phyloP scores from a whole-genome alignment of 1,140 invertebrate genomes.

The Branchinecta lynchi region DNA sequence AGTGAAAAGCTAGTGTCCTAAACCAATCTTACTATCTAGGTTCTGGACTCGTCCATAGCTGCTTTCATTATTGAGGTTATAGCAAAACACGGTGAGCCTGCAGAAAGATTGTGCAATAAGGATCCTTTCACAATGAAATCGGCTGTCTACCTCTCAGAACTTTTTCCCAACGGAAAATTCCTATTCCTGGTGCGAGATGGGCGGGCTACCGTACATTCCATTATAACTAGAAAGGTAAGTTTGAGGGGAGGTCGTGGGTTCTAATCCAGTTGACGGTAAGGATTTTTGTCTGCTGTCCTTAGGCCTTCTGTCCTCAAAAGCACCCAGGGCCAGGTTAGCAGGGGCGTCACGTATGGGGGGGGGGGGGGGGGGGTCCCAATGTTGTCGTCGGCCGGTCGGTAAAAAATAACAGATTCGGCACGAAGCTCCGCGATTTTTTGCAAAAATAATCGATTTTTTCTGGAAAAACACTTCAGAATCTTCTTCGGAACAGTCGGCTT shows the following conservation, averaged over 20 bases:
- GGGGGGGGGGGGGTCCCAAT: too few relatives aligned
- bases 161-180: constrained; percentile 71
- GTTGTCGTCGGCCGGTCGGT: too few relatives aligned
- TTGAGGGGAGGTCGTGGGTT: neutral
- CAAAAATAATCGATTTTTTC: too few relatives aligned
- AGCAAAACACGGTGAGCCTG: constrained; percentile 83
- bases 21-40: constrained; percentile 31
- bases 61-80: constrained; percentile 94
- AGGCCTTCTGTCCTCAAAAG: neutral
- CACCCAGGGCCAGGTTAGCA: too few relatives aligned
- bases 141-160: constrained; percentile 50
- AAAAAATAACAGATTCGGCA: too few relatives aligned
- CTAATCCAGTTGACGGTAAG: neutral
- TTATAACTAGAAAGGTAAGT: constrained; percentile 75
- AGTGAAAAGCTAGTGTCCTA: too few relatives aligned
- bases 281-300: neutral
- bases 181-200: constrained; percentile 97
- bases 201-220: constrained; percentile 91
- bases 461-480: too few relatives aligned
- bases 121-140: constrained; percentile 95
- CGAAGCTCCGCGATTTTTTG: too few relatives aligned
- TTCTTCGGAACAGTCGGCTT: too few relatives aligned
- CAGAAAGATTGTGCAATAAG: constrained; percentile 88
- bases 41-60: constrained; percentile 84
- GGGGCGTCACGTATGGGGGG: too few relatives aligned